phyloP scores from a whole-genome alignment of 2,888 invertebrate species.

The Rhopalosiphum nymphaeae region DNA sequence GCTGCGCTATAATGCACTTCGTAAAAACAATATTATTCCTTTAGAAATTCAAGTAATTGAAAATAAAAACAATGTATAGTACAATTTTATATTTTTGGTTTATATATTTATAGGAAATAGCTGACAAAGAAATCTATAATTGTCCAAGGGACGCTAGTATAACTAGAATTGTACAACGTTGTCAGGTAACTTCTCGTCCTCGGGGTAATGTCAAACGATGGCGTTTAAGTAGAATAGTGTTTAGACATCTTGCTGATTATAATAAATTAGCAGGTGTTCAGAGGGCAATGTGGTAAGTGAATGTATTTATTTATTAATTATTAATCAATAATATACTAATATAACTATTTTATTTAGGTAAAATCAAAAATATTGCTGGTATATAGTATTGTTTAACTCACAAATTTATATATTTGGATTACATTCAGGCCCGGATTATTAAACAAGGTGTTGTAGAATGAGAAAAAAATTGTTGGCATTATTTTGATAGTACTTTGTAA shows the following conservation, averaged over 20 bases:
- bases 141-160: conserved; percentile 82
- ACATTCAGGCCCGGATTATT: no score
- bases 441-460: no score
- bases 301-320: neutral
- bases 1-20: conserved; percentile 84
- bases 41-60: conserved; percentile 75
- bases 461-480: no score
- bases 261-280: conserved; percentile 93
- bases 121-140: conserved; percentile 79
- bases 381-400: no score
- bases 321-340: neutral
- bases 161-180: conserved; percentile 79
- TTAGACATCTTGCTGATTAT: conserved; percentile 92
- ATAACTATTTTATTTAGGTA: conserved; percentile 35
- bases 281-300: conserved; percentile 87
- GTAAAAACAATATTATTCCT: conserved; percentile 89
- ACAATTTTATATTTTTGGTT: neutral
- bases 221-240: conserved; percentile 91
- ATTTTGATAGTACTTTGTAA: no score
- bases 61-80: neutral
- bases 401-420: no score
- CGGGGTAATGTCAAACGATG: conserved; percentile 84
- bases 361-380: neutral
- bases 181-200: conserved; percentile 89
- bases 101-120: conserved; percentile 77